Evolutionary conservation across 2,113 vertebrate species (phyloP).

Genomic region (Campylorhamphus procurvoides): DNA sequence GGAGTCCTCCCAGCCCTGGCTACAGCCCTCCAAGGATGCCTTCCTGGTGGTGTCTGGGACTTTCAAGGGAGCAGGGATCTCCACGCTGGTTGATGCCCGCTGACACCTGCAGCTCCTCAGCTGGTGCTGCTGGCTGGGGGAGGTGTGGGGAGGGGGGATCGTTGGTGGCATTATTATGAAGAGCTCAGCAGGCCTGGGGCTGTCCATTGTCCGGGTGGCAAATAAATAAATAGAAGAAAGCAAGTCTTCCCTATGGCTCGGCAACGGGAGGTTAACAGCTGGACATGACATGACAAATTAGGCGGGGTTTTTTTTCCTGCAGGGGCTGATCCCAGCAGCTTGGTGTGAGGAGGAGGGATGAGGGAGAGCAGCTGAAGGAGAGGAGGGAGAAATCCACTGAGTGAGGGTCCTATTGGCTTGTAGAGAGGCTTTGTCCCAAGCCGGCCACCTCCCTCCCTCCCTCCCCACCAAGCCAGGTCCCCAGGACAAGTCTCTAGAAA

Average conservation of each 20-base stretch:
- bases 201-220: slow-evolving; percentile 84
- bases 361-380: slow-evolving; percentile 31
- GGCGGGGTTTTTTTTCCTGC: slow-evolving; percentile 72
- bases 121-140: slow-evolving; percentile 70
- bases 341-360: slow-evolving; percentile 1
- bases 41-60: slow-evolving; percentile 16
- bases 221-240: slow-evolving; percentile 93
- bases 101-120: slow-evolving; percentile 83
- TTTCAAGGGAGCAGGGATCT: slow-evolving; percentile 71
- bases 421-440: not conserved
- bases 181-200: slow-evolving; percentile 82
- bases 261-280: slow-evolving; percentile 90
- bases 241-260: slow-evolving; percentile 85
- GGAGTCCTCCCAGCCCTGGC: slow-evolving; percentile 53
- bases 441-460: not conserved
- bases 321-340: slow-evolving; percentile 77
- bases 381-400: not conserved
- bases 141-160: slow-evolving; percentile 22
- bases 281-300: slow-evolving; percentile 97
- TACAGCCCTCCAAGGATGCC: not conserved
- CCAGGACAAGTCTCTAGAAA: not conserved
- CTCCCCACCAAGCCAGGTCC: not conserved
- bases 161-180: slow-evolving; percentile 86
- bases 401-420: not conserved
- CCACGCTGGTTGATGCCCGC: slow-evolving; percentile 75